phyloP scores from a whole-genome alignment of 2,888 invertebrate species.

The Aphrophora alni region DNA sequence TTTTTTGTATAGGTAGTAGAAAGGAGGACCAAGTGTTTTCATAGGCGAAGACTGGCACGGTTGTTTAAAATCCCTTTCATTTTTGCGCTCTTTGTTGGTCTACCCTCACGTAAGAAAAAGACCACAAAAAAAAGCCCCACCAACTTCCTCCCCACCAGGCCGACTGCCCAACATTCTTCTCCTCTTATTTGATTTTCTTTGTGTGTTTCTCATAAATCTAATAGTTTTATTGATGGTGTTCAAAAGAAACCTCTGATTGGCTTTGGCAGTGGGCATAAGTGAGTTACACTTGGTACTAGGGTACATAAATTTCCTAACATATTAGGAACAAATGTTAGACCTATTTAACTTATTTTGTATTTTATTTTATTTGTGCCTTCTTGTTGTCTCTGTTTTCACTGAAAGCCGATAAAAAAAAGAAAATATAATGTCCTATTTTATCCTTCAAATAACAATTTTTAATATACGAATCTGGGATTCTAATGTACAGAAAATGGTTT shows the following conservation, averaged over 20 bases:
- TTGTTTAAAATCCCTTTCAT: constrained; percentile 40
- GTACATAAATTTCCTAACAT: too few relatives aligned
- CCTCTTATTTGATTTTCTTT: neutral
- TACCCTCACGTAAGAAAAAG: constrained; percentile 10
- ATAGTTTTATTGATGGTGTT: neutral
- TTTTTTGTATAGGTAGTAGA: neutral
- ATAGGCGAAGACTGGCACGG: constrained; percentile 13
- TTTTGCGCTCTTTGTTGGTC: constrained; percentile 35
- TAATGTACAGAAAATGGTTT: too few relatives aligned
- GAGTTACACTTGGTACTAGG: too few relatives aligned
- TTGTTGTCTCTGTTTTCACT: too few relatives aligned
- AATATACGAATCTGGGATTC: too few relatives aligned
- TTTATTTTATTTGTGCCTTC: too few relatives aligned
- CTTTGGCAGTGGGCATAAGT: too few relatives aligned
- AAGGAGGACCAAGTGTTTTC: constrained; percentile 18
- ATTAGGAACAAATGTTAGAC: too few relatives aligned
- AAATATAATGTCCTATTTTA: too few relatives aligned
- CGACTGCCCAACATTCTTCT: neutral
- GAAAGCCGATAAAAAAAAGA: too few relatives aligned
- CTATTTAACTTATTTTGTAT: too few relatives aligned
- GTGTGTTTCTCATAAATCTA: neutral
- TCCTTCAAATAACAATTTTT: too few relatives aligned
- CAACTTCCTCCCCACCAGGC: constrained; percentile 29
- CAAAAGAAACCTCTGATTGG: neutral
- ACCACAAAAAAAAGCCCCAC: constrained; percentile 31